Conservation (phyloP, 2,888 invertebrate species). For the Clostera curtula region DNA sequence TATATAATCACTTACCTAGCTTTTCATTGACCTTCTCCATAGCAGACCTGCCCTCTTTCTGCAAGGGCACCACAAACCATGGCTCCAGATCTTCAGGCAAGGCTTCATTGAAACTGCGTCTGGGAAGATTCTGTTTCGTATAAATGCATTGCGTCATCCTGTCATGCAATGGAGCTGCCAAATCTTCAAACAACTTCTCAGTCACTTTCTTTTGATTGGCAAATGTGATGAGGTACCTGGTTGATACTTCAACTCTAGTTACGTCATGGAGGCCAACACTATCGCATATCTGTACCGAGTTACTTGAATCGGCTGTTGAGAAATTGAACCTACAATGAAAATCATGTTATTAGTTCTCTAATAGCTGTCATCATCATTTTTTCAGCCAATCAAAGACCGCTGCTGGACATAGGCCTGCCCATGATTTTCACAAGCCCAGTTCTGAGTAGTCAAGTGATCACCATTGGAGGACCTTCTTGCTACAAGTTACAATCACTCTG, state of each 20-base stretch:
- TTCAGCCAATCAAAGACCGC: no score
- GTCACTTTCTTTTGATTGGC: conserved; percentile 42
- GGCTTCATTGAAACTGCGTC: conserved; percentile 79
- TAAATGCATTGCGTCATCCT: conserved; percentile 96
- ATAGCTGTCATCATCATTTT: no score
- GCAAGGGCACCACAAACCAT: conserved; percentile 90
- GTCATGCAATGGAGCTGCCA: conserved; percentile 84
- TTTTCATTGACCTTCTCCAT: conserved; percentile 86
- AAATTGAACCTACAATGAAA: conserved; percentile 85
- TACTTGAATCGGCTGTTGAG: conserved; percentile 96
- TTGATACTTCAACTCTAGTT: conserved; percentile 86
- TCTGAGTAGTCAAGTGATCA: no score
- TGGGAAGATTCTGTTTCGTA: conserved; percentile 76
- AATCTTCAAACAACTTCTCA: conserved; percentile 48
- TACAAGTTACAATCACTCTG: no score
- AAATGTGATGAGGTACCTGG: conserved; percentile 81
- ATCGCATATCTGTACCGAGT: conserved; percentile 95
- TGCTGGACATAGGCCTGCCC: no score
- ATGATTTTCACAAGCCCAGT: no score
- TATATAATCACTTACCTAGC: conserved; percentile 69
- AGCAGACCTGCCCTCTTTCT: conserved; percentile 83
- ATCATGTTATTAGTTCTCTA: no score
- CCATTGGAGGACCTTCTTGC: no score
- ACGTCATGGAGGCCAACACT: conserved; percentile 86
- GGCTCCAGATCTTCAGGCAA: conserved; percentile 77